Base-by-base conservation (phyloP, 2,113 vertebrate genomes). In the Sciurus niger region DNA sequence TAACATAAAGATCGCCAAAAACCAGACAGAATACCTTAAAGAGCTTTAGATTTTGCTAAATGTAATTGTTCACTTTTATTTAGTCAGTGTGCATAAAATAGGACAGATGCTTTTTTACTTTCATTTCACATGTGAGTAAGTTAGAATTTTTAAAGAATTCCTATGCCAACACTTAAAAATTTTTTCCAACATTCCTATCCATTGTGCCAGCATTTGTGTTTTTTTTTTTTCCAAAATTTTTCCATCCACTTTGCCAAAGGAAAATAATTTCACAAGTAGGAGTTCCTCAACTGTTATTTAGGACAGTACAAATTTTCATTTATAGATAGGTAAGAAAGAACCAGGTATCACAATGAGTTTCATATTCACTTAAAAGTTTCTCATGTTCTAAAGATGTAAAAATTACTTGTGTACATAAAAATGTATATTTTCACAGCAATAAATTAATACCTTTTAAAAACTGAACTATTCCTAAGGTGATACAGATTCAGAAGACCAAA, bases 211-310 rank as follows among this genome's bases (percentile, higher is more conserved):
- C 96, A 90, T 97, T 98, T 97, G 96, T 95, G 87, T 51, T 96
- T 98, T 97, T 98, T 98, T 97, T 98, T 76, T 96, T 88, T 8
- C 95, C 74, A 96, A 97, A 98, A 98, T 97, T 98, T 98, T 99
- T 98, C 98, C 98, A 98, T 98, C 87, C 67, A 97, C 90, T 93
- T 98, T 98, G 98, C 98, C 98, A 98, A 98, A 98, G 96, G 96
- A 98, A 98, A 98, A 97, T 98, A 97, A 99, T 98, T 98, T 98
- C 95, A 98, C 95, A 98, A 98, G 92, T 98, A 95, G 98, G 97
- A 97, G 96, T 98, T 98, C 97, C 97, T 98, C 96, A 98, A 96
- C 95, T 96, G 87, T 93, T 97, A 95, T 98, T 98, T 97, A 97
- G 80, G 94, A 98, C 84, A 98, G 94, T 82, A 97, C 86, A 32